Base-by-base conservation (phyloP, 2,797 vertebrate species). In the Valencia hispanica region DNA sequence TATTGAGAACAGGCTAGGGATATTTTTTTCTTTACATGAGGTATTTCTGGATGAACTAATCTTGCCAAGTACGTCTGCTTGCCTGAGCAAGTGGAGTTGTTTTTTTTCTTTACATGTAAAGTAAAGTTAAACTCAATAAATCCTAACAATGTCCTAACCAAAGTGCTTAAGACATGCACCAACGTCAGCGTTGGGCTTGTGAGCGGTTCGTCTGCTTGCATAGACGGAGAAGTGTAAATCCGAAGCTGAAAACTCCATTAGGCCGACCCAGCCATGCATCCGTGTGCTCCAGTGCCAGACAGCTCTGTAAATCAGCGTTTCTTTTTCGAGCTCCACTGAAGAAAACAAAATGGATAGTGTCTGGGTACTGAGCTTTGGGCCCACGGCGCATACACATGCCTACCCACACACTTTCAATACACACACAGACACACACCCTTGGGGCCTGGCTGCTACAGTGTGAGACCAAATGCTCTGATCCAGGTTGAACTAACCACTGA, bases 211-310 rank as follows among this genome's bases (percentile, higher is more conserved):
- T 55, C 83, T 84, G 50, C 86, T 87, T 73, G 73, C 79, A 66
- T 81, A 90, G 89, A 88, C 32, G 82, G 71, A 93, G 88, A 89
- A 87, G 89, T 92, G 92, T 91, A 92, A 93, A 93, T 93, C 91
- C 91, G 81, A 78, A 90, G 89, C 92, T 93, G 92, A 94, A 94
- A 94, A 94, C 92, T 94, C 92, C 92, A 92, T 94, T 93, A 93
- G 91, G 86, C 79, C 30, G 85, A 91, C 88, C 88, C 92, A 89
- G 85, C 89, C 92, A 91, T 92, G 91, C 92, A 90, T 90, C 91
- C 73, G 73, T 79, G 80, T 81, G 88, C 90, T 90, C 77, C 85
- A 82, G 88, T 80, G 90, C 90, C 91, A 94, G 92, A 92, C 92
- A 93, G 92, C 91, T 92, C 92, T 93, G 90, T 93, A 94, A 93